Evolutionary conservation across 1,140 invertebrate genomes (phyloP).

Genomic region (Lasioglossum baleicum): DNA sequence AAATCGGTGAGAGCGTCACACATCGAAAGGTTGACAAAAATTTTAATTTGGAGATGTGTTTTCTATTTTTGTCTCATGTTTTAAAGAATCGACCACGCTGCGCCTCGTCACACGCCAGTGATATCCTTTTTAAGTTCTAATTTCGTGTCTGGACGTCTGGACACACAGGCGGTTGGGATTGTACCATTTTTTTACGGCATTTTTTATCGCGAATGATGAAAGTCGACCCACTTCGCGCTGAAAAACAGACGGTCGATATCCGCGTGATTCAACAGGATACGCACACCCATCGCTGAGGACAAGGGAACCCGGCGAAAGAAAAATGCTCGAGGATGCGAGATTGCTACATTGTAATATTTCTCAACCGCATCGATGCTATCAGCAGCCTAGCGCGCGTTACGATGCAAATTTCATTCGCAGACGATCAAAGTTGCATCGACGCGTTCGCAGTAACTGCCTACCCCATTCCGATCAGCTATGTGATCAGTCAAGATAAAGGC

Average conservation of each 20-base stretch:
- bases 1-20: too few species aligned
- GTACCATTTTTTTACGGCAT: neutral
- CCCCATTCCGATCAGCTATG: too few species aligned
- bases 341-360: constrained; percentile 20
- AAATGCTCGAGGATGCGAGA: neutral
- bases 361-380: neutral
- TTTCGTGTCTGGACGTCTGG: neutral
- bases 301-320: neutral
- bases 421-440: neutral
- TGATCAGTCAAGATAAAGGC: too few species aligned
- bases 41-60: too few species aligned
- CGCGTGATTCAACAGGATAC: constrained; percentile 9
- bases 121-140: neutral
- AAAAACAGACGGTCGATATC: neutral
- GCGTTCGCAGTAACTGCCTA: too few species aligned
- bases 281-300: neutral
- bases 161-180: neutral
- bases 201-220: constrained; percentile 13
- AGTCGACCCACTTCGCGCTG: constrained; percentile 15
- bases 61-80: too few species aligned
- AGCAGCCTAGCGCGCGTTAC: neutral
- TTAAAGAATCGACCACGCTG: too few species aligned
- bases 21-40: too few species aligned
- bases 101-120: too few species aligned
- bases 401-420: constrained; percentile 29